Conservation (phyloP, 2,113 vertebrate species). For the Platycercus adscitus region DNA sequence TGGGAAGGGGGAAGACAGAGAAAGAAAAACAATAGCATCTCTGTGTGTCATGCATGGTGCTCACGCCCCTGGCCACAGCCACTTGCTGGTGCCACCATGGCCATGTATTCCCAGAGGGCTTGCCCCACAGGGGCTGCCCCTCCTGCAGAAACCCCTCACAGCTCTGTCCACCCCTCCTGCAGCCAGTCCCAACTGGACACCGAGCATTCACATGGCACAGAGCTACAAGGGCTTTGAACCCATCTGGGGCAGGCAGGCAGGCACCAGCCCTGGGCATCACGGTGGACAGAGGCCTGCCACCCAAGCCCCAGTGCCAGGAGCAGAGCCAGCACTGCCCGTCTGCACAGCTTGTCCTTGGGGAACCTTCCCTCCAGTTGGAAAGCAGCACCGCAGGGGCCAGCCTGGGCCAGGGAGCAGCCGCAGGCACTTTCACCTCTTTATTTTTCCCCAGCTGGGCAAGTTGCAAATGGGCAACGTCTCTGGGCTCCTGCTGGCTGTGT, state of each 20-base stretch:
- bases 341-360: not conserved
- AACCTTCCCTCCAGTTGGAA: not conserved
- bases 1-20: constrained; percentile 23
- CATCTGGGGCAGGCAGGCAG: accelerated
- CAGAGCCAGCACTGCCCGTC: not conserved
- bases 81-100: accelerated
- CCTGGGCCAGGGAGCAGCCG: not conserved
- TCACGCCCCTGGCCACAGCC: not conserved
- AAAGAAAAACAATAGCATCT: constrained; percentile 20
- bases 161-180: not conserved
- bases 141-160: not conserved
- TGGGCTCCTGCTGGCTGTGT: not conserved
- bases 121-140: not conserved
- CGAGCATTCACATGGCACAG: accelerated
- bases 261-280: too few species aligned
- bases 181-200: accelerated
- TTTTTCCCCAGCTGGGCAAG: not conserved
- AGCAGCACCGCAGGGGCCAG: accelerated
- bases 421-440: not conserved
- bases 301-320: not conserved
- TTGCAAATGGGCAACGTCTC: not conserved
- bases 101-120: not conserved
- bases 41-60: constrained; percentile 24
- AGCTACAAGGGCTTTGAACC: not conserved
- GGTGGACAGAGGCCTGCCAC: accelerated